Conservation (phyloP, 2,113 vertebrate species). For the Nematolebias whitei region DNA sequence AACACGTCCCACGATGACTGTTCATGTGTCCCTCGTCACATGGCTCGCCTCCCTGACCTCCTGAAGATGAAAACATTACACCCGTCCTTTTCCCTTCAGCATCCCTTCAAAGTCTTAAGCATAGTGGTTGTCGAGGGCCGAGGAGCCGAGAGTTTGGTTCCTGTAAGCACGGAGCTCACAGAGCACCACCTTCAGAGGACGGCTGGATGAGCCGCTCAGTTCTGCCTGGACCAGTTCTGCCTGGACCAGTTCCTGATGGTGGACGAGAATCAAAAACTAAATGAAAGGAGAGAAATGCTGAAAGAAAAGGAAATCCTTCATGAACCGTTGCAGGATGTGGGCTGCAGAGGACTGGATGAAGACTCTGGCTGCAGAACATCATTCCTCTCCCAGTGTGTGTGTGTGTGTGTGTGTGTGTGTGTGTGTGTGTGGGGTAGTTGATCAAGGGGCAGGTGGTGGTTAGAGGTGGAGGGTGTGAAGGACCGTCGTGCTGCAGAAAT, state of each 20-base stretch:
- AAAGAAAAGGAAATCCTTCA: conserved; percentile 70
- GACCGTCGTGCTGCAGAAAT: conserved; percentile 48
- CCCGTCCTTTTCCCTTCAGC: conserved; percentile 60
- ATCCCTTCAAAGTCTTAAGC: conserved; percentile 57
- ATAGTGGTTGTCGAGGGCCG: conserved; percentile 48
- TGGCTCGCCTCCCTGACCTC: conserved; percentile 18
- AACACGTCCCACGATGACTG: conserved; percentile 28
- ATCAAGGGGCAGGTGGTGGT: conserved; percentile 3
- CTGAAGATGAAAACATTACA: conserved; percentile 23
- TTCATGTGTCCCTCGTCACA: not conserved
- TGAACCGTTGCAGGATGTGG: conserved; percentile 39
- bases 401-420: not conserved
- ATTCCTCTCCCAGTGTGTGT: conserved; percentile 44
- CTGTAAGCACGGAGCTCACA: conserved; percentile 78
- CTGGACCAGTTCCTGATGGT: too few relatives aligned
- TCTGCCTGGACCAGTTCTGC: conserved; percentile 21
- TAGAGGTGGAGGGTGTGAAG: conserved; percentile 50
- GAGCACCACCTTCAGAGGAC: conserved; percentile 14
- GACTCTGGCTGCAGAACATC: conserved; percentile 38
- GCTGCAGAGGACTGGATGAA: too few relatives aligned
- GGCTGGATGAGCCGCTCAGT: conserved; percentile 12
- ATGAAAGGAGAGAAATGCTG: conserved; percentile 6
- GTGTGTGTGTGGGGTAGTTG: conserved; percentile 16
- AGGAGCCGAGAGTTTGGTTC: conserved; percentile 26
- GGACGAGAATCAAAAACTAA: too few relatives aligned